Percentiles rank a stretch among this genome's conserved stretches.
These are phyloP conservation scores for Heliconius himera DNA, from an alignment of 1,140 invertebrate species.

Conservation along the genomic window DNA sequence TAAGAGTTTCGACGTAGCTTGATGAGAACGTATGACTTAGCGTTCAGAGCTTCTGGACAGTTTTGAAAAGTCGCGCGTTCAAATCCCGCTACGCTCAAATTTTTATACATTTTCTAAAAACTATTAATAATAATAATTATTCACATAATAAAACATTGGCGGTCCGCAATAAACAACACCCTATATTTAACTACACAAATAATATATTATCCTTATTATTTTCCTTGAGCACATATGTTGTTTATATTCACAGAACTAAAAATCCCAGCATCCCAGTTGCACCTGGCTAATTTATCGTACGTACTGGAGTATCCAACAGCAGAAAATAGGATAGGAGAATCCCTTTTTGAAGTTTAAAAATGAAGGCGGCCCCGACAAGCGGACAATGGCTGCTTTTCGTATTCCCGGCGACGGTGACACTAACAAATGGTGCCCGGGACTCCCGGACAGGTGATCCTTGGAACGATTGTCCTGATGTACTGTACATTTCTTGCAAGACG, in stretches of 20 bases:
- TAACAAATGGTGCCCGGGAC: conserved; percentile 31
- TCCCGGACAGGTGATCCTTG: conserved; percentile 31
- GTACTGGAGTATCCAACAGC: neutral
- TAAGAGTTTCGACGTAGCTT: no score
- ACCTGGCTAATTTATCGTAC: conserved; percentile 10
- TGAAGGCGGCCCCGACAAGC: conserved; percentile 33
- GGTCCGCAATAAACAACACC: neutral
- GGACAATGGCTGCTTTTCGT: conserved; percentile 36
- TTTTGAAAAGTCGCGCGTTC: no score
- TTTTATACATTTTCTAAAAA: no score
- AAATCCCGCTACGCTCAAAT: no score
- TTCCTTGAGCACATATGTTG: neutral
- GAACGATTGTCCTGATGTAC: conserved; percentile 18
- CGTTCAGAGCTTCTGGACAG: no score
- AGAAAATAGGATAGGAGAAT: conserved; percentile 33
- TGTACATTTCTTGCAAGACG: conserved; percentile 16
- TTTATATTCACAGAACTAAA: conserved; percentile 8
- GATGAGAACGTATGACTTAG: no score
- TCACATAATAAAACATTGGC: neutral
- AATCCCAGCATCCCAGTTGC: neutral
- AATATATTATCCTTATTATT: conserved; percentile 7
- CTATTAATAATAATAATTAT: neutral
- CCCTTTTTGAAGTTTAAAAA: conserved; percentile 38
- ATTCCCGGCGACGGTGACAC: conserved; percentile 24
- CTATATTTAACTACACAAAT: conserved; percentile 3